Conservation (phyloP, 1,140 invertebrate species). For the Plodia interpunctella region DNA sequence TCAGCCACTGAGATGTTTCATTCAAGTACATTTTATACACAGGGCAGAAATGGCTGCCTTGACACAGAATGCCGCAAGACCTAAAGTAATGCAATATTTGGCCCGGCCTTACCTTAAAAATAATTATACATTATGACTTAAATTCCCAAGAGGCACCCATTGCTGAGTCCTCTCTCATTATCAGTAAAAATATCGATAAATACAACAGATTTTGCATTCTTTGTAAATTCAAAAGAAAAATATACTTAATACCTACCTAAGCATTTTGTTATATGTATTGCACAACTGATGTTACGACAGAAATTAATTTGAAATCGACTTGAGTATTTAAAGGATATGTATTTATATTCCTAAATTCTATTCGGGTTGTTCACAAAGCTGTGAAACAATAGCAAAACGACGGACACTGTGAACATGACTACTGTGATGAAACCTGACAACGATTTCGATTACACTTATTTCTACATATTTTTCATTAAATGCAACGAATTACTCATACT, state of each 20-base stretch:
- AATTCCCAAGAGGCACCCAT: constrained; percentile 41
- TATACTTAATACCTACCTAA: constrained; percentile 74
- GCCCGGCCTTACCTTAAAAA: constrained; percentile 73
- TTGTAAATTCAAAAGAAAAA: constrained; percentile 74
- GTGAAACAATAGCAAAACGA: constrained; percentile 60
- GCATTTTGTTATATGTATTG: constrained; percentile 72
- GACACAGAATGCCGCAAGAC: constrained; percentile 52
- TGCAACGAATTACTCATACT: constrained; percentile 58
- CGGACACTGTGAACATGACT: constrained; percentile 31
- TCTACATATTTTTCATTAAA: constrained; percentile 61
- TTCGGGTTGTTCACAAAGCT: constrained; percentile 56
- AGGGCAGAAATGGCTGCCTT: constrained; percentile 57
- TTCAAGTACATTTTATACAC: constrained; percentile 59
- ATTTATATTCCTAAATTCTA: constrained; percentile 67
- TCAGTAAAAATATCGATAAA: constrained; percentile 74
- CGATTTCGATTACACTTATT: constrained; percentile 51
- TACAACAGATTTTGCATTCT: constrained; percentile 73
- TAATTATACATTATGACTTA: constrained; percentile 75
- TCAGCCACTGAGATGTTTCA: constrained; percentile 72
- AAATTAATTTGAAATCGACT: constrained; percentile 59
- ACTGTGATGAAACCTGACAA: constrained; percentile 41
- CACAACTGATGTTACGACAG: constrained; percentile 68
- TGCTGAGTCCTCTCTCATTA: constrained; percentile 39
- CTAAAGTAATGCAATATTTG: constrained; percentile 73
- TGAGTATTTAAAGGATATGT: constrained; percentile 76